Conservation (phyloP, 2,113 vertebrate genomes). For the Origma solitaria region DNA sequence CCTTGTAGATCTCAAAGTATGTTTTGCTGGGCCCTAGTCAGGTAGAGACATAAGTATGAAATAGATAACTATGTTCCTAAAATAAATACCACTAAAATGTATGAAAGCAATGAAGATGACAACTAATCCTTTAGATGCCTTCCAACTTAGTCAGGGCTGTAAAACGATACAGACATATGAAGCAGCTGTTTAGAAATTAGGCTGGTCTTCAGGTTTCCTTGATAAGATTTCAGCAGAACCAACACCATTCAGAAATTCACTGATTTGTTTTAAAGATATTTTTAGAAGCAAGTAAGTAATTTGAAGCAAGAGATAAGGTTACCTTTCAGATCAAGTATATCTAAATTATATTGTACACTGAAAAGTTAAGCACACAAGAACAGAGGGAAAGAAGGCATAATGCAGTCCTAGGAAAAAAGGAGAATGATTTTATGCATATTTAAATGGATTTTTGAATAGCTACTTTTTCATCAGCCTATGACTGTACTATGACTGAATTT, state of each 20-base stretch:
- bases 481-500: background rate
- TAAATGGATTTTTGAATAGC: background rate
- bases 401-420: background rate
- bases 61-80: background rate
- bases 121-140: background rate
- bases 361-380: background rate
- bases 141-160: background rate
- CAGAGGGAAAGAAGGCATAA: background rate
- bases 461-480: background rate
- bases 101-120: background rate
- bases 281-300: background rate
- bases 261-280: background rate
- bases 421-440: background rate
- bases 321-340: background rate
- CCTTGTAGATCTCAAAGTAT: background rate
- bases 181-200: background rate
- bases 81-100: background rate
- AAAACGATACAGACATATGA: rapidly evolving
- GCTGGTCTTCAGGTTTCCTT: background rate
- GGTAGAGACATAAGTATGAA: background rate
- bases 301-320: background rate
- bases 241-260: background rate
- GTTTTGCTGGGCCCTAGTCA: background rate
- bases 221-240: background rate
- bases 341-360: background rate